A percentile compares a stretch with the other conserved stretches of the same genome.
These are phyloP conservation scores for Drosophila barbarae DNA, from an alignment of 2,888 invertebrate genomes.

Conservation along the genomic window DNA sequence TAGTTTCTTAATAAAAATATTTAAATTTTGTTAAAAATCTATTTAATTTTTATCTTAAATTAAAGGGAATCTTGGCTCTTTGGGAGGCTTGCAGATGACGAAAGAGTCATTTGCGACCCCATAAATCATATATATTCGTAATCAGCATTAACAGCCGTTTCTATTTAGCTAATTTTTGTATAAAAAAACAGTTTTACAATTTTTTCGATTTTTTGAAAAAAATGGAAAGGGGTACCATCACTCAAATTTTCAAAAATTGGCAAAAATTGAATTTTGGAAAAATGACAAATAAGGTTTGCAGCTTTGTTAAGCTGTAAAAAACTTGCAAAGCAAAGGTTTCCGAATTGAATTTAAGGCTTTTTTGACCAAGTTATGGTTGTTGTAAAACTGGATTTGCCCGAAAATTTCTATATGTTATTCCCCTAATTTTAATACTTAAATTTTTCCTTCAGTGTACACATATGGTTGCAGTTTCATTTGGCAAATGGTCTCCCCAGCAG, in stretches of 20 bases:
- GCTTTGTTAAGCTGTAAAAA: neutral
- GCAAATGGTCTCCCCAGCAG: conserved; percentile 54
- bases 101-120: neutral
- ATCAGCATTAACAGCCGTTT: no score
- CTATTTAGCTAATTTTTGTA: no score
- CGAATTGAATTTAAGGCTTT: neutral
- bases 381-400: no score
- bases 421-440: no score
- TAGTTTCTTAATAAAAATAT: neutral
- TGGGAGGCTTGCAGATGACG: neutral
- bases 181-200: neutral
- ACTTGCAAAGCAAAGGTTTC: neutral
- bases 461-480: conserved; percentile 63
- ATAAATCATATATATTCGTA: neutral
- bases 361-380: no score
- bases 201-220: neutral
- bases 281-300: no score
- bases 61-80: neutral
- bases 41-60: neutral
- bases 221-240: neutral
- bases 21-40: neutral
- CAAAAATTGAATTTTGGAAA: no score
- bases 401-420: no score
- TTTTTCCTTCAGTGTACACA: conserved; percentile 3
- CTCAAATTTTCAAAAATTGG: no score